Evolutionary conservation across 1,140 invertebrate species (phyloP).

Genomic region (Calosoma granatense): DNA sequence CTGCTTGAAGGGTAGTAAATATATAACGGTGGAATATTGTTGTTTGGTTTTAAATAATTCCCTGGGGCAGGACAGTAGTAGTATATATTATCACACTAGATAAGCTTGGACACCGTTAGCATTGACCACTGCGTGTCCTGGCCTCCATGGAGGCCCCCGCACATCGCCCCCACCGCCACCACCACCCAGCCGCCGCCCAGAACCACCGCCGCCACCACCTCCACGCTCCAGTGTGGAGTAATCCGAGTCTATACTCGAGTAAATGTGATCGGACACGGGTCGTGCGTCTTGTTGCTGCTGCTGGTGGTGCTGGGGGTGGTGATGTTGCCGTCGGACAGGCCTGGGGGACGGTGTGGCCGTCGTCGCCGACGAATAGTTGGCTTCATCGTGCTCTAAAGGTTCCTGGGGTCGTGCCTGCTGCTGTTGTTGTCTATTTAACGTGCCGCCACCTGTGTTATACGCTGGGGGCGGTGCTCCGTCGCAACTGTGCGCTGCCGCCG

Average conservation of each 20-base stretch:
- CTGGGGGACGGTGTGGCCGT: constrained; percentile 51
- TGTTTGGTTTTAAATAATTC: no score
- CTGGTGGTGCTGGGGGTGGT: constrained; percentile 10
- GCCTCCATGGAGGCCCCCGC: constrained; percentile 32
- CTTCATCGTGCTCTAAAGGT: constrained; percentile 43
- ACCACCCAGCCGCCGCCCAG: constrained; percentile 21
- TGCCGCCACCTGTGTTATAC: constrained; percentile 23
- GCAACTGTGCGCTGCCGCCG: constrained; percentile 26
- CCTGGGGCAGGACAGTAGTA: no score
- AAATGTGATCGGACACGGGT: constrained; percentile 75
- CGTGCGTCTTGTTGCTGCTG: constrained; percentile 46
- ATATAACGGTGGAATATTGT: no score
- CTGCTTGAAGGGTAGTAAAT: no score
- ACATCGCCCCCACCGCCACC: no score
- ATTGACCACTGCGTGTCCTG: constrained; percentile 31
- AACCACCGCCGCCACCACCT: constrained; percentile 38
- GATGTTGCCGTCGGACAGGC: constrained; percentile 43
- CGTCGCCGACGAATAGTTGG: constrained; percentile 50
- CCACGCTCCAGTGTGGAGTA: constrained; percentile 51
- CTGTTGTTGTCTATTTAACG: constrained; percentile 11
- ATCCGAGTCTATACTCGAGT: constrained; percentile 78
- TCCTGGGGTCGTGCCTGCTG: constrained; percentile 34
- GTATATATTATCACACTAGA: constrained; percentile 46
- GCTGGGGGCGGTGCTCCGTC: constrained; percentile 40
- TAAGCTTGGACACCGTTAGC: constrained; percentile 39